Evolutionary conservation across 2,113 vertebrate genomes (phyloP), one percentile per base, ranked within the genome.

Genomic region (Nicator chloris): DNA sequence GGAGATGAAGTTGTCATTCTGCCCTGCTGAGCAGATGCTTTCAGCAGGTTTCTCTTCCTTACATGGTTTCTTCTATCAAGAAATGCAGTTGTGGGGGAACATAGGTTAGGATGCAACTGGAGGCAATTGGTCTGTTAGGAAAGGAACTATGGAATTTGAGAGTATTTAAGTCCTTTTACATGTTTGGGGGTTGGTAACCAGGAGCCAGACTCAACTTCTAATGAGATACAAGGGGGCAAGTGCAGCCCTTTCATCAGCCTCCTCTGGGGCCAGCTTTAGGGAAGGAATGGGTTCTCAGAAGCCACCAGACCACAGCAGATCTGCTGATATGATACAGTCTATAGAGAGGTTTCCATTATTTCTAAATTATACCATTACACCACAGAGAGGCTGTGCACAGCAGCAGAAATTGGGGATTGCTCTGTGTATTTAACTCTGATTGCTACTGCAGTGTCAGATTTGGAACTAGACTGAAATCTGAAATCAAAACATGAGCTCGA

Each of bases 301-400:
- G 69, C 35, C 61, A 27, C 40, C 28, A 60, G 51, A 27, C 54
- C 56, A 19, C 5, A 44, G 27, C 1, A 51, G 49, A 24, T 49
- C 44, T 84, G 61, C 60, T 5, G 4, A 31, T 60, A 39, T 0
- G 7, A 54, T 27, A 22, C 0, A 3, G 9, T n/a, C 49, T 30
- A 2, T 3, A 44, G 53, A 75, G 72, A 70, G 56, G 7, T 30
- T 87, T 64, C 26, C 59, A 44, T 37, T 42, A 60, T 44, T 75
- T 88, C 66, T 76, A 33, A 77, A 72, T 39, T 11, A 37, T 63
- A 82, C 66, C 11, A 24, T 77, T 65, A 42, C 31, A 63, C 21
- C 15, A 8, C 54, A 51, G 24, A 35, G 69, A 64, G 33, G 47
- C 22, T 24, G 19, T 14, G 51, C 65, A 44, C 56, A 64, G 49